Evolutionary conservation across 2,797 vertebrate genomes (phyloP).

Genomic region (Coendou prehensilis): DNA sequence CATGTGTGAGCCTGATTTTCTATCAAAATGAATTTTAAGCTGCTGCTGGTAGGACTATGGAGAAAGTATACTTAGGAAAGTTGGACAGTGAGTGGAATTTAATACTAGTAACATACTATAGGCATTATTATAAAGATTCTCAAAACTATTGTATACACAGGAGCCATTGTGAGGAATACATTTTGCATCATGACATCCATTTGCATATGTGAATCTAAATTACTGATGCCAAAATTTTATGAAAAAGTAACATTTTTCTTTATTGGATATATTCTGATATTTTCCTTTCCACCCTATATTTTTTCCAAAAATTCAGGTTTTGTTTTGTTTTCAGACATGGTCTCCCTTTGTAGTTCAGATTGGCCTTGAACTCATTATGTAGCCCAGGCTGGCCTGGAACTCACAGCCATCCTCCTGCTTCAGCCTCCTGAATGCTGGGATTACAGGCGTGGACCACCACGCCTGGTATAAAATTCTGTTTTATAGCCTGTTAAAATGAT

Average conservation of each 20-base stretch:
- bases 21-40: background rate
- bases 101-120: background rate
- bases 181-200: background rate
- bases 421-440: background rate
- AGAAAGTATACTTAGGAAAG: slow-evolving; percentile 22
- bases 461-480: background rate
- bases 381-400: background rate
- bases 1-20: background rate
- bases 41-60: background rate
- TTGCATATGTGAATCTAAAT: background rate
- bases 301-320: background rate
- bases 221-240: slow-evolving; percentile 29
- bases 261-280: background rate
- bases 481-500: background rate
- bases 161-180: background rate
- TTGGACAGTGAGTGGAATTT: background rate
- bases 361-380: background rate
- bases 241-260: slow-evolving; percentile 38
- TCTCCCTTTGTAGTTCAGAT: background rate
- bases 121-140: slow-evolving; percentile 22
- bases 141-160: background rate
- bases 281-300: slow-evolving; percentile 5
- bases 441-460: background rate
- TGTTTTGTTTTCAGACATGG: background rate
- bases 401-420: background rate